Percentiles rank a stretch among this genome's conserved stretches.
phyloP scores from a whole-genome alignment of 2,113 vertebrate genomes.

The Gadus macrocephalus region DNA sequence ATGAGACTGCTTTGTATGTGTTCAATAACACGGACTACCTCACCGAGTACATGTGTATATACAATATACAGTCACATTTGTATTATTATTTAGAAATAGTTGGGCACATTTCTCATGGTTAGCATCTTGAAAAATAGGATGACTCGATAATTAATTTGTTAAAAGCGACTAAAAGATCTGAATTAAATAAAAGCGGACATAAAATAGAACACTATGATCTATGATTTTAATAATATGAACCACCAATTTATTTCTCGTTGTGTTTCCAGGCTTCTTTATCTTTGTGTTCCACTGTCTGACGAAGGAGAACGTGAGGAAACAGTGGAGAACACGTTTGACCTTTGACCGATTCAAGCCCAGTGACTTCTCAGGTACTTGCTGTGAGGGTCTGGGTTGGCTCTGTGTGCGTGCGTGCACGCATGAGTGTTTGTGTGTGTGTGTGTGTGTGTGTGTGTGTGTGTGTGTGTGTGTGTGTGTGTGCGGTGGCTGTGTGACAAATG shows the following conservation, averaged over 20 bases:
- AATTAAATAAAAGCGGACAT: not conserved
- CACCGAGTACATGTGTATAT: not conserved
- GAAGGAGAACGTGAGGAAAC: slow-evolving; percentile 83
- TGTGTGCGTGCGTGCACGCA: no score
- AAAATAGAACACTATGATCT: not conserved
- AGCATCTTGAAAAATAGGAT: not conserved
- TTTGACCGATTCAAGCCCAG: slow-evolving; percentile 63
- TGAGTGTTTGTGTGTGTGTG: no score
- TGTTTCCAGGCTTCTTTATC: slow-evolving; percentile 78
- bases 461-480: no score
- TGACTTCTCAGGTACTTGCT: slow-evolving; percentile 47
- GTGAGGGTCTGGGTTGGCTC: not conserved
- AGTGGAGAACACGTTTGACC: slow-evolving; percentile 76
- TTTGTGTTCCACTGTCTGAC: slow-evolving; percentile 87
- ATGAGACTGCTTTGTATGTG: not conserved
- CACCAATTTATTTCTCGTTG: not conserved
- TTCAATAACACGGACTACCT: not conserved
- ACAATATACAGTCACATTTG: not conserved
- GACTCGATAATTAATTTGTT: not conserved
- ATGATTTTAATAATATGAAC: not conserved
- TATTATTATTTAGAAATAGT: no score
- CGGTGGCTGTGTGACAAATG: no score
- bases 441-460: no score
- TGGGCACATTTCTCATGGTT: no score
- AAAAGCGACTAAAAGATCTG: not conserved